Conservation (phyloP, 2,113 vertebrate genomes). For the Aptenodytes patagonicus region DNA sequence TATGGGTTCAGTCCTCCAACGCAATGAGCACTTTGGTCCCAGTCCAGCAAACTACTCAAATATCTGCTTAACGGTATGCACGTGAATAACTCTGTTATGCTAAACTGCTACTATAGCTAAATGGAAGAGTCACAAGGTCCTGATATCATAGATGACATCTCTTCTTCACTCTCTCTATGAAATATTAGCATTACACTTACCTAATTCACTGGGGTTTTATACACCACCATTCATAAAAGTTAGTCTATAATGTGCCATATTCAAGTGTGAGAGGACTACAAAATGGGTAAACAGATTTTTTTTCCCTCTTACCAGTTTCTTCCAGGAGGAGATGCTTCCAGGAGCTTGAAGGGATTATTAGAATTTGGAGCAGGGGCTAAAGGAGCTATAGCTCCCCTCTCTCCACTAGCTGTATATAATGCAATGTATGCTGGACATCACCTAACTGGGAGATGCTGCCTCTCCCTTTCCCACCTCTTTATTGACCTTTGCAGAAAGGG, state of each 20-base stretch:
- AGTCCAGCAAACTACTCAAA: slow-evolving; percentile 9
- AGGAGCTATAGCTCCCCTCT: not conserved
- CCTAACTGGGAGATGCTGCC: not conserved
- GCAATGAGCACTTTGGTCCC: slow-evolving; percentile 35
- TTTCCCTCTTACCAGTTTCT: not conserved
- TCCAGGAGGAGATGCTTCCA: not conserved
- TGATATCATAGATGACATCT: not conserved
- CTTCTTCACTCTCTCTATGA: not conserved
- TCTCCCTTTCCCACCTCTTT: not conserved
- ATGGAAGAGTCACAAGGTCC: slow-evolving; percentile 35
- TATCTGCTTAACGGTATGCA: not conserved
- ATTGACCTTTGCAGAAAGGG: not conserved
- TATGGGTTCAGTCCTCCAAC: slow-evolving; percentile 20
- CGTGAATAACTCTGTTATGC: not conserved
- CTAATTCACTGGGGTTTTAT: not conserved
- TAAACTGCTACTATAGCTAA: slow-evolving; percentile 52
- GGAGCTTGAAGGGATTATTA: not conserved
- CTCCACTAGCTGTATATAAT: not conserved
- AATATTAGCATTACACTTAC: not conserved
- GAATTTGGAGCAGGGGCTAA: not conserved
- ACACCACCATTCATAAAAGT: slow-evolving; percentile 41
- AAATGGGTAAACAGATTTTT: not conserved
- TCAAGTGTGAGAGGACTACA: not conserved
- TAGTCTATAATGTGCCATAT: not conserved
- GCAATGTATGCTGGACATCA: not conserved